Base-by-base conservation (phyloP, 2,888 invertebrate species). In the Rosalia funebris region DNA sequence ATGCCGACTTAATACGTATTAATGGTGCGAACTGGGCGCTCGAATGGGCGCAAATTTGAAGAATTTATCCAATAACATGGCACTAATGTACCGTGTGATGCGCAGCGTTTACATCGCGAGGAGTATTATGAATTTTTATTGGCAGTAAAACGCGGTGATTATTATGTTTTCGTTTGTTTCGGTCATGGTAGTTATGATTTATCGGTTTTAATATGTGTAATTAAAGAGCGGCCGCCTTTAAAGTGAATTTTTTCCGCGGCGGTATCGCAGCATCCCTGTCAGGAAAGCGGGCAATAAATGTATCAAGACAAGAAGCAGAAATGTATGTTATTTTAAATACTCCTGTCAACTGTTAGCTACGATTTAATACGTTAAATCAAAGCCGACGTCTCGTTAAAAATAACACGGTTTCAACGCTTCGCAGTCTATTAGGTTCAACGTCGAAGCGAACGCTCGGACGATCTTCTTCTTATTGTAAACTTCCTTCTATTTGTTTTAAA, bases 1-100 rank as follows among this genome's bases (percentile, higher is more conserved):
- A 75, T 77, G 73, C 77, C 76, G 75, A 75, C 77, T 75, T 80
- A 80, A 80, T 79, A 76, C 74, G 79, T 79, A 80, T 80, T 79
- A 79, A 80, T 80, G 79, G 76, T 73, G 60, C 60, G 11, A 58
- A 64, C 68, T 73, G 57, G 67, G 66, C 19, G 32, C 12, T 20
- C 59, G 47, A 54, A 25, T 45, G 61, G 59, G 60, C n/a, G n/a
- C 55, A 58, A 54, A 41, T 67, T 59, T 50, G 60, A 65, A 66
- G 70, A 71, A 71, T 71, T 64, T 63, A 55, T 68, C 63, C 67
- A 70, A 71, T 71, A 70, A 70, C 68, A 60, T 60, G 55, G 32
- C 44, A 60, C 57, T 62, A 65, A 65, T 62, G 60, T 62, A 62
- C 20, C 41, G 62, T 31, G 57, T 57, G 53, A 62, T 54, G 58